Percentiles rank a stretch among this genome's conserved stretches.
Evolutionary conservation across 2,113 vertebrate genomes (phyloP).

Genomic region (Cyprinodon brontotheroides): DNA sequence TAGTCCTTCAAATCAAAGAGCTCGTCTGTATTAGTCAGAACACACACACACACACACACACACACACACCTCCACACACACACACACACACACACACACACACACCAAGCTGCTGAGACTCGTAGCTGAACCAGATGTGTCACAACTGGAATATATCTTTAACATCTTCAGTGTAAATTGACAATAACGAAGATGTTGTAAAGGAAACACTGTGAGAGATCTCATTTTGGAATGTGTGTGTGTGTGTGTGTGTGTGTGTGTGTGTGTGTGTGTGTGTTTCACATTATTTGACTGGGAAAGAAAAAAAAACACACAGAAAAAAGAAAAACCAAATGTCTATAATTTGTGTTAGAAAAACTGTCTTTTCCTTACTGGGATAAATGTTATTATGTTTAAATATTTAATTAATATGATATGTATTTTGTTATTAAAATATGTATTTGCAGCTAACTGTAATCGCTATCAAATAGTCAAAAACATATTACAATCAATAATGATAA

Average conservation of each 20-base stretch:
- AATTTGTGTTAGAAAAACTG: constrained; percentile 7
- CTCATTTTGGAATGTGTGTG: background rate
- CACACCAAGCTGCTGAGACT: background rate
- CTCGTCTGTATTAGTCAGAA: background rate
- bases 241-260: constrained; percentile 15
- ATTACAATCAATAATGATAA: background rate
- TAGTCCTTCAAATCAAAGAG: background rate
- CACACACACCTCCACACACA: background rate
- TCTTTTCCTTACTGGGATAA: background rate
- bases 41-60: constrained; percentile 3
- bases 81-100: constrained; percentile 1
- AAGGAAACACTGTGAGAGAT: too few species aligned
- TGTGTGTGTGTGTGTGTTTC: constrained; percentile 7
- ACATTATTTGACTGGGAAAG: constrained; percentile 10
- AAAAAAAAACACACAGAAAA: constrained; percentile 15
- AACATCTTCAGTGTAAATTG: too few species aligned
- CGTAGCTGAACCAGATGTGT: too few species aligned
- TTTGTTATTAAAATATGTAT: background rate
- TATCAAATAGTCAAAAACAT: too few species aligned
- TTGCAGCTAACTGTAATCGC: background rate
- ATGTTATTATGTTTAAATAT: background rate
- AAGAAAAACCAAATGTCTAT: background rate
- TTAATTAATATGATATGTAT: background rate
- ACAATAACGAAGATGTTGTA: too few species aligned
- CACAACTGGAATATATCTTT: too few species aligned